These are phyloP conservation scores for Drosophila kikkawai DNA, from an alignment of 1,140 invertebrate species.

Conservation along the genomic window DNA sequence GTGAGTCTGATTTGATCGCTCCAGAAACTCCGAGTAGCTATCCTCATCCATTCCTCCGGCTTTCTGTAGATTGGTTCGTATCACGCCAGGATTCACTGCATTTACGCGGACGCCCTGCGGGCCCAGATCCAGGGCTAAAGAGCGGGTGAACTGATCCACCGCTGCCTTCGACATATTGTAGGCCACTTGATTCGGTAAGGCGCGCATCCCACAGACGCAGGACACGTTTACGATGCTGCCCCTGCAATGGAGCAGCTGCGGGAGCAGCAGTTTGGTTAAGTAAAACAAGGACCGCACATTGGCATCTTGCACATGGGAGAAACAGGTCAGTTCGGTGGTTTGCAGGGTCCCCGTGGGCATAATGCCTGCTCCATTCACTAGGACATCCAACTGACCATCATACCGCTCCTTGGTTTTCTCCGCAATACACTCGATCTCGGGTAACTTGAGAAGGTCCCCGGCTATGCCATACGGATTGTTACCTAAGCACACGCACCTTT, in stretches of 20 bases:
- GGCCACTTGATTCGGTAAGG: slow-evolving; percentile 91
- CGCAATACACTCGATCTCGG: slow-evolving; percentile 81
- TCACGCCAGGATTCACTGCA: slow-evolving; percentile 93
- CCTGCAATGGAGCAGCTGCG: slow-evolving; percentile 92
- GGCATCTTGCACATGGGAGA: slow-evolving; percentile 92
- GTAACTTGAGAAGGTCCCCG: slow-evolving; percentile 85
- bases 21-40: slow-evolving; percentile 90
- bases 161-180: slow-evolving; percentile 96
- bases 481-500: slow-evolving; percentile 11
- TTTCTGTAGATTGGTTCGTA: slow-evolving; percentile 92
- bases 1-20: slow-evolving; percentile 91
- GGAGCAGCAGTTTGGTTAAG: slow-evolving; percentile 93
- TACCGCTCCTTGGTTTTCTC: slow-evolving; percentile 92
- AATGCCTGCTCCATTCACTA: slow-evolving; percentile 95
- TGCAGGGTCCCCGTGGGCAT: slow-evolving; percentile 93
- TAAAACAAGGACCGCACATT: slow-evolving; percentile 94
- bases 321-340: slow-evolving; percentile 92
- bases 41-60: slow-evolving; percentile 90
- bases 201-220: slow-evolving; percentile 93
- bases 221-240: slow-evolving; percentile 97
- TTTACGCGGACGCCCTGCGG: slow-evolving; percentile 94
- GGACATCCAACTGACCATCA: slow-evolving; percentile 90
- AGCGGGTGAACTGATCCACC: slow-evolving; percentile 95
- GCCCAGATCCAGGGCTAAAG: slow-evolving; percentile 92
- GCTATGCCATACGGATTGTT: slow-evolving; percentile 25